These are phyloP conservation scores for Mesembrinibis cayennensis DNA, from an alignment of 2,113 vertebrate genomes.

Conservation along the genomic window DNA sequence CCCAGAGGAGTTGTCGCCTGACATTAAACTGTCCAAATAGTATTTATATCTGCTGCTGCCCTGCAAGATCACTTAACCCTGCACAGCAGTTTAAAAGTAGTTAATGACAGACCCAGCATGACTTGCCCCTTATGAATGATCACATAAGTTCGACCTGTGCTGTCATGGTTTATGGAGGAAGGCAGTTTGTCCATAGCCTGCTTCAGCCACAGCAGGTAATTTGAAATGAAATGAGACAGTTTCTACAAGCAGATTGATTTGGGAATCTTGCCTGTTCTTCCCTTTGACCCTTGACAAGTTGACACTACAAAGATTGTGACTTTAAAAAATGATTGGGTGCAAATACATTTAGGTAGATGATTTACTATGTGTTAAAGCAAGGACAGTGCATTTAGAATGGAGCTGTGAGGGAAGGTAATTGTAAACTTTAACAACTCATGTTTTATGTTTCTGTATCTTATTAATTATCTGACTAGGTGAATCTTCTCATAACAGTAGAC, in stretches of 20 bases:
- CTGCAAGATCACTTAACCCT: conserved; percentile 83
- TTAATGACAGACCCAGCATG: conserved; percentile 82
- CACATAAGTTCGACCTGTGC: conserved; percentile 80
- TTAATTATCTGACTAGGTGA: conserved; percentile 71
- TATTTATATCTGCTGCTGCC: conserved; percentile 90
- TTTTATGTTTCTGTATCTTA: conserved; percentile 68
- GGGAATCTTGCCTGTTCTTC: conserved; percentile 84
- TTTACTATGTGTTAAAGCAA: conserved; percentile 84
- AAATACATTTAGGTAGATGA: conserved; percentile 86
- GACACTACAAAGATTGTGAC: conserved; percentile 87
- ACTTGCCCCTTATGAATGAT: conserved; percentile 85
- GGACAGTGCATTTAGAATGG: conserved; percentile 66
- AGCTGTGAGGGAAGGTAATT: conserved; percentile 66
- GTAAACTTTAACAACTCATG: conserved; percentile 71
- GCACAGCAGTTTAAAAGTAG: conserved; percentile 87
- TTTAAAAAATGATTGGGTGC: conserved; percentile 88
- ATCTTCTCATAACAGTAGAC: conserved; percentile 29
- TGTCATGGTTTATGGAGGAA: conserved; percentile 88
- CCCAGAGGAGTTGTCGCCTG: conserved; percentile 89
- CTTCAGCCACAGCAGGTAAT: conserved; percentile 83
- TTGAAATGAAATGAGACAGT: conserved; percentile 90
- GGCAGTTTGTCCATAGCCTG: conserved; percentile 82
- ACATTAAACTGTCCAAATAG: conserved; percentile 96
- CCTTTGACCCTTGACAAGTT: conserved; percentile 90
- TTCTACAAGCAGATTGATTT: conserved; percentile 92